Evolutionary conservation across 2,113 vertebrate species (phyloP).

Genomic region (Archocentrus centrarchus): DNA sequence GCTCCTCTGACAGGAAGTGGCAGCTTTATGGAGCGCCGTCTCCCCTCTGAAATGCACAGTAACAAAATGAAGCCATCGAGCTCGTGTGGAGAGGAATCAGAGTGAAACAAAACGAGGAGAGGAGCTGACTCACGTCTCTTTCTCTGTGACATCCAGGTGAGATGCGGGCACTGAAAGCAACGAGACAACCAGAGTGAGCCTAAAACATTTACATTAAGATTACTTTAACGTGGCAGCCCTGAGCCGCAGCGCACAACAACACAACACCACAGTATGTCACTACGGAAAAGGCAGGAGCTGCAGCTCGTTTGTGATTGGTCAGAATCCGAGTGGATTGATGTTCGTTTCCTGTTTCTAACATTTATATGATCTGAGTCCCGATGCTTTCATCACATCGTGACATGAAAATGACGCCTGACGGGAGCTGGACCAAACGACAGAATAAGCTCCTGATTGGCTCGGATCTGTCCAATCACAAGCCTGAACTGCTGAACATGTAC

Average conservation of each 20-base stretch:
- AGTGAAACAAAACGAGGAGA: neutral
- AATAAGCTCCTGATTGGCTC: neutral
- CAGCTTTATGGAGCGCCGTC: constrained; percentile 92
- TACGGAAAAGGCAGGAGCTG: neutral
- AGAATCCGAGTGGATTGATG: neutral
- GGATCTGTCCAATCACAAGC: neutral
- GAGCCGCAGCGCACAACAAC: no score
- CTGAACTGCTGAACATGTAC: neutral
- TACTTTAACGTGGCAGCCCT: neutral
- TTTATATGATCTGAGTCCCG: neutral
- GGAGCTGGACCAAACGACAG: neutral
- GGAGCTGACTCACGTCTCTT: constrained; percentile 86
- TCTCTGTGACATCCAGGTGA: constrained; percentile 89
- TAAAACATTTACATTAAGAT: neutral
- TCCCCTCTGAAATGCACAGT: constrained; percentile 83
- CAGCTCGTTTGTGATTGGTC: neutral
- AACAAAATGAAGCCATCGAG: neutral
- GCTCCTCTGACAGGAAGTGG: constrained; percentile 87
- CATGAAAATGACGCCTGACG: neutral
- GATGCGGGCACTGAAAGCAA: constrained; percentile 83
- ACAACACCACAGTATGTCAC: neutral
- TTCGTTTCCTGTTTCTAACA: neutral
- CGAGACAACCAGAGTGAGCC: neutral
- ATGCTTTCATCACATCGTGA: no score
- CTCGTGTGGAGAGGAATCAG: neutral